Conservation (phyloP, 35 echinoderm and acorn worm species). For the Lytechinus pictus region DNA sequence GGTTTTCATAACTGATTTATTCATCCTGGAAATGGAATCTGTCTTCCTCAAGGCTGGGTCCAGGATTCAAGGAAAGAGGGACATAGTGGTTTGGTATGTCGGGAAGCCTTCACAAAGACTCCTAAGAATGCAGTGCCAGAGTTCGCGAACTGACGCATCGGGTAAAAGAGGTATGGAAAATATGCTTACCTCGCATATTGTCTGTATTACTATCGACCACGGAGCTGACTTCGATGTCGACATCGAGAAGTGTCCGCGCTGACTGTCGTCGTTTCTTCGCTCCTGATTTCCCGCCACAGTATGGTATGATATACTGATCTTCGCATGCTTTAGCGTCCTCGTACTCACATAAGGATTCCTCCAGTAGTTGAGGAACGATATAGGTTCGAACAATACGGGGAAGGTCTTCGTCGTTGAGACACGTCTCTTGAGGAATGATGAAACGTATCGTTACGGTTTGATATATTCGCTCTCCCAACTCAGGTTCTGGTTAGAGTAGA, state of each 20-base stretch:
- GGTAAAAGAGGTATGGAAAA: no score
- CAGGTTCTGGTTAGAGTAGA: neutral
- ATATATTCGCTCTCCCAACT: neutral
- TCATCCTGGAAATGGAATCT: no score
- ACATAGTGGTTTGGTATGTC: no score
- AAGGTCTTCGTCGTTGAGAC: neutral
- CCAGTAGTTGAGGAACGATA: neutral
- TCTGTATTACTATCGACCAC: neutral
- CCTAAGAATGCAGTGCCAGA: no score
- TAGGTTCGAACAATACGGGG: neutral
- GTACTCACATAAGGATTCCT: neutral
- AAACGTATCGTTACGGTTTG: slow-evolving; percentile 28
- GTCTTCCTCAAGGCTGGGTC: no score
- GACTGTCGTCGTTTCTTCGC: neutral
- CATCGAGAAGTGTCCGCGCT: neutral
- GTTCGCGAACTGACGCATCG: no score
- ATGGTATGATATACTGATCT: neutral
- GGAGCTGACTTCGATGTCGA: slow-evolving; percentile 42
- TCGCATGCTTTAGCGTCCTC: neutral
- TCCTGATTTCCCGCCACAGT: slow-evolving; percentile 31
- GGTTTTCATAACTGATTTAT: no score
- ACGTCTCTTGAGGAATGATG: neutral
- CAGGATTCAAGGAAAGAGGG: no score
- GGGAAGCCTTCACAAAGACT: no score
- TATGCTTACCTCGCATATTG: neutral